Base-by-base conservation (phyloP, 2,797 vertebrate genomes). In the Euthynnus affinis region DNA sequence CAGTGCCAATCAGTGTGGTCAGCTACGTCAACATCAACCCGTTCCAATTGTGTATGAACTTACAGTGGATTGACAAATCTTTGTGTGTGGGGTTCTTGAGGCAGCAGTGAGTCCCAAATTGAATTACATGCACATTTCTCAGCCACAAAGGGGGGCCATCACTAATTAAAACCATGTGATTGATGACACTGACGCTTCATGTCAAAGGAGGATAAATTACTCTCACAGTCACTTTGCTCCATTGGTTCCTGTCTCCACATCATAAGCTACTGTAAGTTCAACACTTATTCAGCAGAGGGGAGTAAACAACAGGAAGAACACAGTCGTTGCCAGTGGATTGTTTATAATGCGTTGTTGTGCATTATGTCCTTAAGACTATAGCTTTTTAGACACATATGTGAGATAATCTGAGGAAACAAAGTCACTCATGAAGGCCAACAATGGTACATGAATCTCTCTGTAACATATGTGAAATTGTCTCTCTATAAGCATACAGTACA, bases 121-220 rank as follows among this genome's bases (percentile, higher is more conserved):
- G 94, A 95, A 96, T 95, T 94, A 95, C 95, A 95, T 95, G 94
- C 93, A 95, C 94, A 94, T 95, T 96, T 95, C 92, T 94, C 93
- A 92, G 90, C 89, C 93, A 93, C 95, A 95, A 94, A 94, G 91
- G 93, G 92, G 89, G 93, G 93, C 92, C 94, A 94, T 93, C 94
- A 89, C 91, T 94, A 95, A 94, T 95, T 95, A 95, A 95, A 94
- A 92, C 81, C 89, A 91, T 81, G 93, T 95, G 95, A 96, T 95
- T 95, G 95, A 96, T 95, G 93, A 93, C 91, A 86, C 71, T 77
- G 84, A 93, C 80, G 93, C 89, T 90, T 81, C 88, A 90, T 86
- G 92, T 92, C 90, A 87, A 71, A 77, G 83, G 60, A 85, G 88
- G 82, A 94, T 92, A 92, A 93, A 94, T 93, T 89, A 93, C 91